Evolutionary conservation across 1,140 invertebrate species (phyloP), one percentile per base, ranked within the genome.

Genomic region (Drosophila quadrilineata): DNA sequence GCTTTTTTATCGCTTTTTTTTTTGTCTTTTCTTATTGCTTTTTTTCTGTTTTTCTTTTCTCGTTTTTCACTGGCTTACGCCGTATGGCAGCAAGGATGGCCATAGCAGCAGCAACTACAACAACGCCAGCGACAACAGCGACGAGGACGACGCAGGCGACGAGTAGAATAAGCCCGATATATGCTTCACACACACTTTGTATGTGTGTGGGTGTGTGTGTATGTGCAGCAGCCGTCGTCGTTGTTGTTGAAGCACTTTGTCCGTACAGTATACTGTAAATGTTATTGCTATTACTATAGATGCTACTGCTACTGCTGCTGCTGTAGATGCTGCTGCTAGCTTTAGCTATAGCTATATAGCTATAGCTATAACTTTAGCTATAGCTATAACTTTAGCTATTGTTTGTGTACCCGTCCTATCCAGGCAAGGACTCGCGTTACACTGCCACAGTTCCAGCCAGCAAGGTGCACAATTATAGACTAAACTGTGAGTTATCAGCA

Each of bases 391-490:
- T 54, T 62, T 24, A 45, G 22, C 14, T 67, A 28, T 33, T 69
- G 52, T 38, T 71, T 84, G 56, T 86, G 49, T 84, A 85, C 77
- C 79, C 77, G 76, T 84, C 85, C 88, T 89, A 73, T 88, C 88
- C 85, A 87, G 82, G 65, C 88, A 88, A 89, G 80, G 88, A 74
- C 82, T 89, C 88, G 88, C 88, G 85, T 87, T 74, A 71, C 68
- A 89, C 88, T 89, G 88, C 80, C 87, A 87, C 71, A 84, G 75
- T 75, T 75, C 68, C 71, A 85, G 68, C 62, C 58, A 72, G 66
- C 73, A 84, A 88, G 86, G 86, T 88, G 86, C 76, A 86, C 86
- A 80, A 75, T 86, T 88, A 86, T 82, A 88, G 86, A 86, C 75
- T 88, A 40, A 85, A 68, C 67, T 63, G 3, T 45, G 14, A 64